Conservation (phyloP, 1,140 invertebrate species). For the Whitmania pigra region DNA sequence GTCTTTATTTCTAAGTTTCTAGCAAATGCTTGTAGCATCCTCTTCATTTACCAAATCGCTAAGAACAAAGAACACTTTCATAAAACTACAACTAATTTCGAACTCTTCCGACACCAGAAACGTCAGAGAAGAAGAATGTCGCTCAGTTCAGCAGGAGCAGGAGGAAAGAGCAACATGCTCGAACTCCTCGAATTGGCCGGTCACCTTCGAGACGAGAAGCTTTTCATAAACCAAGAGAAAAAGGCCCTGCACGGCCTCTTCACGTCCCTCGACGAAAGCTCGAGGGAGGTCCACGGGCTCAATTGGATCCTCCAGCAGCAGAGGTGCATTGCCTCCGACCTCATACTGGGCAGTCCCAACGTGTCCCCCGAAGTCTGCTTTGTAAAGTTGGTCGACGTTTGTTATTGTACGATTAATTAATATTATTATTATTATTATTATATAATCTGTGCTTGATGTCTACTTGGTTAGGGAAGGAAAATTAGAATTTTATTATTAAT, state of each 20-base stretch:
- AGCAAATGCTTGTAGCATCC: too few species aligned
- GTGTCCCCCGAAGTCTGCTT: conserved; percentile 47
- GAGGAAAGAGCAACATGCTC: background rate
- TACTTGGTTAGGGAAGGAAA: too few species aligned
- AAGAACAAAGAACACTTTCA: too few species aligned
- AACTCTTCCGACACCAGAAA: too few species aligned
- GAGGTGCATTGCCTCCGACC: conserved; percentile 63
- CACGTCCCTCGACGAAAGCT: conserved; percentile 51
- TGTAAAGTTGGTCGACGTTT: conserved; percentile 39
- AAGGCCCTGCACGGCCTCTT: conserved; percentile 58
- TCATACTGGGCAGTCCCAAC: conserved; percentile 62
- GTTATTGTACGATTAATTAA: background rate
- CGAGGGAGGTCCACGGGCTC: conserved; percentile 57
- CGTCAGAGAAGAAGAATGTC: too few species aligned
- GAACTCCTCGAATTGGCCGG: conserved; percentile 58
- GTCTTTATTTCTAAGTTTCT: too few species aligned
- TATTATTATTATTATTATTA: background rate
- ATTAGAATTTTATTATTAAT: background rate
- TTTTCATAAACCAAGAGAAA: conserved; percentile 60
- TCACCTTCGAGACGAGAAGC: conserved; percentile 57
- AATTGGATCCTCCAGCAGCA: conserved; percentile 81
- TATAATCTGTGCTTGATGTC: background rate
- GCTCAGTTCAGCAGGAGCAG: too few species aligned
- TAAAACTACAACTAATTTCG: too few species aligned
- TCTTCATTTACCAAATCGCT: too few species aligned